Evolutionary conservation across 2,888 invertebrate species (phyloP).

Genomic region (Melieria omissa): DNA sequence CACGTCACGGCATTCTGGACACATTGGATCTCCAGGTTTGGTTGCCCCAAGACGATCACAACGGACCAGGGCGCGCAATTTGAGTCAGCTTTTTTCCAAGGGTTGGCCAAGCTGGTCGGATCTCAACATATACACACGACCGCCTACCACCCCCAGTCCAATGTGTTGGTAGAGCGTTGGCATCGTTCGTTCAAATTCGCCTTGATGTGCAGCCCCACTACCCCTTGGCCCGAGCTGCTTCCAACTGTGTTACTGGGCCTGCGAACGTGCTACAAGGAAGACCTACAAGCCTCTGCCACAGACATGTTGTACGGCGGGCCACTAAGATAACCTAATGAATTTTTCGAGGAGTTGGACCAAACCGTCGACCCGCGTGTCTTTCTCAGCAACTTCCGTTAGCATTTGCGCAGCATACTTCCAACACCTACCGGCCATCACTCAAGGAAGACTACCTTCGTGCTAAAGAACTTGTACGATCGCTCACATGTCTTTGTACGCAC

Average conservation of each 20-base stretch:
- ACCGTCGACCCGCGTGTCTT: background rate
- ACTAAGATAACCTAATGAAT: conserved; percentile 49
- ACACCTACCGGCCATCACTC: conserved; percentile 14
- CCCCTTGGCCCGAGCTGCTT: background rate
- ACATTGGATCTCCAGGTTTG: conserved; percentile 38
- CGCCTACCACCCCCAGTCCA: conserved; percentile 33
- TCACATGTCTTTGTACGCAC: background rate
- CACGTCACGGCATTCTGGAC: conserved; percentile 16
- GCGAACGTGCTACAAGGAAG: conserved; percentile 50
- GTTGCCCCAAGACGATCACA: conserved; percentile 32
- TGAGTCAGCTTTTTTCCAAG: conserved; percentile 33
- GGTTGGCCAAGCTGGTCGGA: conserved; percentile 27
- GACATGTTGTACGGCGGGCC: conserved; percentile 55
- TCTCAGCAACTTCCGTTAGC: conserved; percentile 38
- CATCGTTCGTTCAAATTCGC: conserved; percentile 64
- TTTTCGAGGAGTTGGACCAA: conserved; percentile 40
- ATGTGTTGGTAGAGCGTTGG: conserved; percentile 53
- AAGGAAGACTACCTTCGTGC: conserved; percentile 26
- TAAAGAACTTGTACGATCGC: background rate
- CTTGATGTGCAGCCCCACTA: conserved; percentile 41
- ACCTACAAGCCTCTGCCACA: conserved; percentile 52
- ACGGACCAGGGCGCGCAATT: conserved; percentile 42
- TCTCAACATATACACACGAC: conserved; percentile 31
- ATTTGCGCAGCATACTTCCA: conserved; percentile 15
- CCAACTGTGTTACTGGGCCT: conserved; percentile 43